Percentiles rank a stretch among this genome's conserved stretches.
These are phyloP conservation scores for Hymenopus coronatus DNA, from an alignment of 2,888 invertebrate genomes.

Conservation along the genomic window DNA sequence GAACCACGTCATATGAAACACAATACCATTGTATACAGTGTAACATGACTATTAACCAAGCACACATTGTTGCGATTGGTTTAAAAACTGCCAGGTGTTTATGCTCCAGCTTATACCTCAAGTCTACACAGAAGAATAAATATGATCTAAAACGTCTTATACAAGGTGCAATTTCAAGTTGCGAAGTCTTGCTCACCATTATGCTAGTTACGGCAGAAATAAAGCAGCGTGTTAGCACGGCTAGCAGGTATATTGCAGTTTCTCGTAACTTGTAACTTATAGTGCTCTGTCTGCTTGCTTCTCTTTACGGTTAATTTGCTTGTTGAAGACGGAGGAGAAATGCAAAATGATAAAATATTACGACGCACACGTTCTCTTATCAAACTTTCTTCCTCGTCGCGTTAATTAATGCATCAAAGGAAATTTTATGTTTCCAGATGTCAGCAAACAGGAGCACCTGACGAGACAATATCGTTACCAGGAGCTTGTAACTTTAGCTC, in stretches of 20 bases:
- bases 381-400: background rate
- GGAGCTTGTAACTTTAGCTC: too few species aligned
- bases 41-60: too few species aligned
- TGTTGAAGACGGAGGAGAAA: background rate
- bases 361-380: background rate
- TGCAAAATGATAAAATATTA: background rate
- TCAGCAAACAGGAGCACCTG: background rate
- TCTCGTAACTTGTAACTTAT: background rate
- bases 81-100: too few species aligned
- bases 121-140: background rate
- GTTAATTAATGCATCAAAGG: background rate
- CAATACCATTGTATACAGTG: too few species aligned
- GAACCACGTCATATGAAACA: too few species aligned
- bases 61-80: too few species aligned
- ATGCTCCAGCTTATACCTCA: background rate
- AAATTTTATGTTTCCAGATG: background rate
- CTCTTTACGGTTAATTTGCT: background rate
- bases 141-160: background rate
- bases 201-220: background rate
- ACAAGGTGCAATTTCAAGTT: background rate
- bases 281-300: background rate
- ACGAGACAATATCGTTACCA: background rate
- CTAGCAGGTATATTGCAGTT: background rate
- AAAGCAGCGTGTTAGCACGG: background rate
- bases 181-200: background rate